Evolutionary conservation across 2,797 vertebrate genomes (phyloP).

Genomic region (Acanthiza pusilla): DNA sequence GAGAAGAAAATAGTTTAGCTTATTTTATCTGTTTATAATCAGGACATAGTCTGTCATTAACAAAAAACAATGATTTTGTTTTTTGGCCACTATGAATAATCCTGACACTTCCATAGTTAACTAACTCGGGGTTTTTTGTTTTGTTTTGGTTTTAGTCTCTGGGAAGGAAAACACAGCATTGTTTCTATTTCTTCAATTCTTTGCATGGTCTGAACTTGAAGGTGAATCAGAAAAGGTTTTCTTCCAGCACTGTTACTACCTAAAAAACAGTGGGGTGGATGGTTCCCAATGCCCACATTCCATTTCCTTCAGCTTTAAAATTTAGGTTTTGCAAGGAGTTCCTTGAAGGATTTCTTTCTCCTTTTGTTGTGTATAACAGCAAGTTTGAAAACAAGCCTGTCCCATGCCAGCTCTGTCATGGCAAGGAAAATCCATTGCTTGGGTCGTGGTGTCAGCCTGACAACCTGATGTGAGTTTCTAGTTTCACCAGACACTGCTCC

Average conservation of each 20-base stretch:
- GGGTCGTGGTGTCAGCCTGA: not conserved
- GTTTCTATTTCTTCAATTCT: not conserved
- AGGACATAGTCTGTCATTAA: not conserved
- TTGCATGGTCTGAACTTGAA: not conserved
- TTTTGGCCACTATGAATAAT: not conserved
- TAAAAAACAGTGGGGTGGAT: not conserved
- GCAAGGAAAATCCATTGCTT: not conserved
- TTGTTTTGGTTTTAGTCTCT: not conserved
- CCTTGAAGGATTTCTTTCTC: not conserved
- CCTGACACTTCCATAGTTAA: not conserved
- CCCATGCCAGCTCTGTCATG: not conserved
- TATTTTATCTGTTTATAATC: not conserved
- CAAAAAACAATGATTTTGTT: not conserved
- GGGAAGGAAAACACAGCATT: not conserved
- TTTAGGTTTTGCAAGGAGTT: not conserved
- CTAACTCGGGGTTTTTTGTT: not conserved
- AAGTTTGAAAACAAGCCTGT: not conserved
- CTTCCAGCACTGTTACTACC: not conserved
- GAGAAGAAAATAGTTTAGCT: not conserved
- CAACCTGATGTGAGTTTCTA: not conserved
- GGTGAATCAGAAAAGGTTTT: not conserved
- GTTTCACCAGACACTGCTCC: not conserved
- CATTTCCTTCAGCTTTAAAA: not conserved
- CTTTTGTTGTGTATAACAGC: not conserved
- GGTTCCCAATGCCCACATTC: not conserved